Percentiles rank a stretch among this genome's conserved stretches.
phyloP scores from a whole-genome alignment of 2,888 invertebrate species.

The Thyatira batis region DNA sequence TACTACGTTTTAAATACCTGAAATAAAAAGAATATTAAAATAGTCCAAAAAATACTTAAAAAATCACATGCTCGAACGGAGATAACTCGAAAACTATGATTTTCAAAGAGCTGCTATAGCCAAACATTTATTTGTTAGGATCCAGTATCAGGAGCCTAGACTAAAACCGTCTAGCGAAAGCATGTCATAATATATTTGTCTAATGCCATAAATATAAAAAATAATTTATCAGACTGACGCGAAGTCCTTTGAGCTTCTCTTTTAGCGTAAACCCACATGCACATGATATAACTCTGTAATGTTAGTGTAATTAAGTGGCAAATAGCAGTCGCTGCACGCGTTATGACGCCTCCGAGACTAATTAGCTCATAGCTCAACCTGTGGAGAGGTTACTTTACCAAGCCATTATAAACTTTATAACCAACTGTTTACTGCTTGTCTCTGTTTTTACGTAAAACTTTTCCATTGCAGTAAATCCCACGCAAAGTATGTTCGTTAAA shows the following conservation, averaged over 20 bases:
- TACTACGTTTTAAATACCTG: too few relatives aligned
- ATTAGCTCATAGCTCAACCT: constrained; percentile 24
- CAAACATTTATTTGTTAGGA: too few relatives aligned
- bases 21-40: too few relatives aligned
- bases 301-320: constrained; percentile 10
- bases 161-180: too few relatives aligned
- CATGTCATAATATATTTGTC: too few relatives aligned
- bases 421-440: background rate
- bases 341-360: constrained; percentile 30
- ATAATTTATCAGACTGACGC: background rate
- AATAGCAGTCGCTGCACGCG: constrained; percentile 23
- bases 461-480: background rate
- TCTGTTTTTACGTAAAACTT: background rate
- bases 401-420: constrained; percentile 15
- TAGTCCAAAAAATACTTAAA: too few relatives aligned
- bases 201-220: too few relatives aligned
- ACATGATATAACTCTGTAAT: constrained; percentile 6
- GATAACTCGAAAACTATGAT: too few relatives aligned
- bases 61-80: too few relatives aligned
- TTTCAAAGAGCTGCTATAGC: too few relatives aligned
- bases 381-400: constrained; percentile 22
- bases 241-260: background rate
- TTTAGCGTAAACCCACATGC: background rate
- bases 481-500: background rate
- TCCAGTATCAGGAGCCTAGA: too few relatives aligned